Evolutionary conservation across 1,140 invertebrate genomes (phyloP).

Genomic region (Caenorhabditis brenneri): DNA sequence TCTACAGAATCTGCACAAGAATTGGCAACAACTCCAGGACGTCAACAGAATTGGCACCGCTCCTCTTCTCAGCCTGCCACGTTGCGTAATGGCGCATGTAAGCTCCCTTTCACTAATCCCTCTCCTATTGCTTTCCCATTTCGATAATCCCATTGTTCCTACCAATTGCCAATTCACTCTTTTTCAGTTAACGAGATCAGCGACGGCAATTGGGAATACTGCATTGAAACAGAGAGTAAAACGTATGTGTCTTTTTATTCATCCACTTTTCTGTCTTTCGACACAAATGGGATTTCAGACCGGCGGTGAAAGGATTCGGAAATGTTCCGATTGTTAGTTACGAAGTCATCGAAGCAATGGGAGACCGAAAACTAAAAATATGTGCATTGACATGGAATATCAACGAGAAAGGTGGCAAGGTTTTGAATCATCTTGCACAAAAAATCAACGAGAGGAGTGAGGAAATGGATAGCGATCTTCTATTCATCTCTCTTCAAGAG

Average conservation of each 20-base stretch:
- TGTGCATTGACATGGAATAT: slow-evolving; percentile 50
- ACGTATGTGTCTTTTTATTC: not conserved
- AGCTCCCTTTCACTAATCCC: not conserved
- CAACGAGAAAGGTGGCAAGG: slow-evolving; percentile 47
- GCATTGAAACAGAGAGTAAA: not conserved
- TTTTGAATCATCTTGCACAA: slow-evolving; percentile 25
- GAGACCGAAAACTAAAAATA: slow-evolving; percentile 39
- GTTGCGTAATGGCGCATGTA: slow-evolving; percentile 15
- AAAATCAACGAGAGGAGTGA: not conserved
- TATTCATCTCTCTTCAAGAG: slow-evolving; percentile 48
- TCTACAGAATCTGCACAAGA: not conserved
- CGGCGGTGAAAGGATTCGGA: slow-evolving; percentile 46
- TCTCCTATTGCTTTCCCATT: too few species aligned
- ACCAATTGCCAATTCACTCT: not conserved
- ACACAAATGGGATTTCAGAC: not conserved
- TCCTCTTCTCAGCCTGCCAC: slow-evolving; percentile 33
- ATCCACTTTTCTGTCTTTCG: not conserved
- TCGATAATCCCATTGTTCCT: slow-evolving; percentile 21
- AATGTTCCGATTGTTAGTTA: slow-evolving; percentile 47
- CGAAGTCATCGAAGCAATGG: slow-evolving; percentile 26
- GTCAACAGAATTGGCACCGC: not conserved
- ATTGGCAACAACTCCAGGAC: not conserved
- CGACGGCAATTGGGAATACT: slow-evolving; percentile 49
- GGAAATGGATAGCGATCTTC: slow-evolving; percentile 36
- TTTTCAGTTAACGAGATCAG: slow-evolving; percentile 47